Conservation (phyloP, 2,113 vertebrate species). For the Martes martes region DNA sequence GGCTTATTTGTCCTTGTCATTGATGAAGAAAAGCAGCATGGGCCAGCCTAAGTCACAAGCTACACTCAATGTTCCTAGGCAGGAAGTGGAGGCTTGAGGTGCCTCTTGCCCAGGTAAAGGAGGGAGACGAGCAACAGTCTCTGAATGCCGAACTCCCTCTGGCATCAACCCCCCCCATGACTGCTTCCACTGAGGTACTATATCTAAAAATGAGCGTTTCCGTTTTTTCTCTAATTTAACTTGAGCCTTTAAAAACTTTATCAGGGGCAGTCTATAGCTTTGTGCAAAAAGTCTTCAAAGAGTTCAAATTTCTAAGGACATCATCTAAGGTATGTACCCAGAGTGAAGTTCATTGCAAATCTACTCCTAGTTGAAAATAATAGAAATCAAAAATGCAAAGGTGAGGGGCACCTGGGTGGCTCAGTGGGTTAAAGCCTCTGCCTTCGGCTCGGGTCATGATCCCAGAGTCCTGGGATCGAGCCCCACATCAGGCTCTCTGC, state of each 20-base stretch:
- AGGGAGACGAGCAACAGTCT: not conserved
- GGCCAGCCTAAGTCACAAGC: not conserved
- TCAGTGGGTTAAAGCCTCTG: no score
- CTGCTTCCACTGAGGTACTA: not conserved
- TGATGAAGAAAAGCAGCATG: not conserved
- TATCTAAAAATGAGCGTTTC: not conserved
- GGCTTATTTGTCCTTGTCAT: not conserved
- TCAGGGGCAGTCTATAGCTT: not conserved
- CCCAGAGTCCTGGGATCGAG: no score
- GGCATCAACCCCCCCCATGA: not conserved
- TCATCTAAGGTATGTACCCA: not conserved
- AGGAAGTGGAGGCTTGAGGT: not conserved
- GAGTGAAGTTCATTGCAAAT: not conserved
- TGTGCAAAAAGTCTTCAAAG: not conserved
- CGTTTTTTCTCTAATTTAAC: not conserved
- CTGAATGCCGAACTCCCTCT: fast-evolving
- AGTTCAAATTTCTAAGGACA: not conserved
- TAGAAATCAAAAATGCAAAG: not conserved
- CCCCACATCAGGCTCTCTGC: no score
- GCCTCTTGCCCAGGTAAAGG: not conserved
- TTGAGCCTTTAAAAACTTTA: not conserved
- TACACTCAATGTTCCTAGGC: not conserved
- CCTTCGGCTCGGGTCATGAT: no score
- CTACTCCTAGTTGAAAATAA: not conserved
- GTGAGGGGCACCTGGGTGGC: no score